These are phyloP conservation scores for Hemiscyllium ocellatum DNA, from an alignment of 2,113 vertebrate species.

Conservation along the genomic window DNA sequence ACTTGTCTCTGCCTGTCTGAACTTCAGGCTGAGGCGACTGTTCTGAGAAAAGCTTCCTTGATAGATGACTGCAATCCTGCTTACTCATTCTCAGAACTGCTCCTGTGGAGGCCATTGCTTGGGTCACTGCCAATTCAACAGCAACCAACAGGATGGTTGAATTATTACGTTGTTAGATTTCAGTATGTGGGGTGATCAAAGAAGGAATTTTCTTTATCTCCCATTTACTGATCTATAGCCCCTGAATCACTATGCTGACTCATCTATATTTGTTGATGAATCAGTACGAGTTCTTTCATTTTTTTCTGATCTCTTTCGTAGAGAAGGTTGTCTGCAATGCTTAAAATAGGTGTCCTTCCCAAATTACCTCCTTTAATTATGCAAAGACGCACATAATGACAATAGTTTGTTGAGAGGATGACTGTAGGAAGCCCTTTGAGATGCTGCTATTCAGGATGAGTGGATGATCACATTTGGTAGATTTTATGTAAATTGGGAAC, in stretches of 20 bases:
- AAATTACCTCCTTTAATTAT: not conserved
- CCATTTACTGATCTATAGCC: not conserved
- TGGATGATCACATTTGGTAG: not conserved
- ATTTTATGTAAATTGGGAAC: not conserved
- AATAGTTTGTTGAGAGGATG: not conserved
- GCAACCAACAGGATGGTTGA: not conserved
- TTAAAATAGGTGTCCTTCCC: not conserved
- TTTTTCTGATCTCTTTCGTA: not conserved
- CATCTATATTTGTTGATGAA: not conserved
- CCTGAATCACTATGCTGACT: not conserved
- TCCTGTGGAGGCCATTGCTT: not conserved
- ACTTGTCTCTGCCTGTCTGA: not conserved
- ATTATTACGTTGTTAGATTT: not conserved
- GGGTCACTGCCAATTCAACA: constrained; percentile 13
- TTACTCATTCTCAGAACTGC: not conserved
- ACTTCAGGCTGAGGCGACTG: not conserved
- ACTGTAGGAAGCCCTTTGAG: not conserved
- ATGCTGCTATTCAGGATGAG: not conserved
- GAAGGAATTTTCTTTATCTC: not conserved
- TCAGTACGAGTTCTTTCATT: not conserved
- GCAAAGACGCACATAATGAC: not conserved
- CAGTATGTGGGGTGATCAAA: not conserved
- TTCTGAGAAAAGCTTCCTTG: not conserved
- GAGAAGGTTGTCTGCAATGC: not conserved
- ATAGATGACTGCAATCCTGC: not conserved